Conservation (phyloP, 37 sponge, comb jelly and placozoan genomes). For the Chondrilla cf. caribensis region DNA sequence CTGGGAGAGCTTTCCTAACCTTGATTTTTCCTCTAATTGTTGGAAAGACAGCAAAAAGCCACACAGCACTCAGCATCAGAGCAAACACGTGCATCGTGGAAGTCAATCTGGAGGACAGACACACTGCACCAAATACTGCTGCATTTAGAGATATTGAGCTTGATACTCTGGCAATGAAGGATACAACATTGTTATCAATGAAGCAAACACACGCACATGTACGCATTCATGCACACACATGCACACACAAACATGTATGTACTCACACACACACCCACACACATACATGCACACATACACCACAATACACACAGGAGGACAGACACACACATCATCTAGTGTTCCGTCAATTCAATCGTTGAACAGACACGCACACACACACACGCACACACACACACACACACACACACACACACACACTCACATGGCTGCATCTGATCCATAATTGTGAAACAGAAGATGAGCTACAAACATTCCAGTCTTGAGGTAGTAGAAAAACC, state of each 20-base stretch:
- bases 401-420: constrained; percentile 13
- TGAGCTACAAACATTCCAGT: constrained; percentile 46
- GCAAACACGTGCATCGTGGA: constrained; percentile 54
- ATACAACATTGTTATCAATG: neutral
- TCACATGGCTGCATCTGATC: constrained; percentile 45
- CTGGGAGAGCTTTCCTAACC: too few relatives aligned
- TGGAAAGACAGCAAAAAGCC: constrained; percentile 68
- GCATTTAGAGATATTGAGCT: constrained; percentile 84
- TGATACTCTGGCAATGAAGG: constrained; percentile 38
- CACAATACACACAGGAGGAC: neutral
- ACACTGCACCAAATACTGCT: constrained; percentile 81
- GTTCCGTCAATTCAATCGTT: neutral
- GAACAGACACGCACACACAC: neutral
- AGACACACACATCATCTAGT: neutral
- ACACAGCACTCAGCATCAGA: constrained; percentile 60
- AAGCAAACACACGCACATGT: neutral
- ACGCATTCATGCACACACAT: neutral
- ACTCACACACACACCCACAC: constrained; percentile 8
- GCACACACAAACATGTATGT: neutral
- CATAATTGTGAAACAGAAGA: constrained; percentile 56
- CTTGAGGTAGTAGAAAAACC: neutral
- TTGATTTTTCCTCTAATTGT: constrained; percentile 23
- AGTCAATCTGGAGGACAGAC: constrained; percentile 84
- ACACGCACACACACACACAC: constrained; percentile 29
- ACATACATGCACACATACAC: neutral